Conservation (phyloP, 92 coral and sea anemone species). For the Anthopleura xanthogrammica region DNA sequence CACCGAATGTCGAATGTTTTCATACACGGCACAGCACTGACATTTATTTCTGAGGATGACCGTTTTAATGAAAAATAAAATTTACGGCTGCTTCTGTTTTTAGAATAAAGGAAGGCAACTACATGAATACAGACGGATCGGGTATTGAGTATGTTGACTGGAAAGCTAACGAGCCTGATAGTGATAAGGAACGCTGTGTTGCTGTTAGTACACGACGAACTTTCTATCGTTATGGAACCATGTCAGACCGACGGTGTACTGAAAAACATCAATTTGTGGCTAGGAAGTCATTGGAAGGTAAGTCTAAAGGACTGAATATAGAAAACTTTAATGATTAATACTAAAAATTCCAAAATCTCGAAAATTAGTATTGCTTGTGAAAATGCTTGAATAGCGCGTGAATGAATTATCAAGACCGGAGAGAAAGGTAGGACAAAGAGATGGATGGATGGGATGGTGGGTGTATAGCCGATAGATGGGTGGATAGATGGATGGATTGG, state of each 20-base stretch:
- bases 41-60: no score
- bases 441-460: neutral
- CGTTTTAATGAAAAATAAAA: neutral
- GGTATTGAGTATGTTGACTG: constrained; percentile 74
- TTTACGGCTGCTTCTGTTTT: neutral
- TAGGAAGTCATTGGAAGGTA: constrained; percentile 75
- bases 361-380: no score
- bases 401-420: neutral
- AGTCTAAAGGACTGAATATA: neutral
- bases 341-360: no score
- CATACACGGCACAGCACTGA: no score
- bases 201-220: constrained; percentile 24
- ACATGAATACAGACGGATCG: constrained; percentile 71
- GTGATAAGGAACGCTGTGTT: constrained; percentile 57
- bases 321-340: no score
- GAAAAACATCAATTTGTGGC: constrained; percentile 65
- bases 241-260: constrained; percentile 73
- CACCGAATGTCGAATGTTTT: no score
- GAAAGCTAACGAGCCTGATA: constrained; percentile 65
- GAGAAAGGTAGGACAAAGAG: neutral
- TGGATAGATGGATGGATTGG: neutral
- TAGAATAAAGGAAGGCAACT: constrained; percentile 55
- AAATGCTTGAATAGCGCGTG: no score
- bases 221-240: constrained; percentile 56
- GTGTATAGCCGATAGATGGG: neutral